Base-by-base conservation (phyloP, 2,888 invertebrate genomes). In the Cheilosia vernalis region DNA sequence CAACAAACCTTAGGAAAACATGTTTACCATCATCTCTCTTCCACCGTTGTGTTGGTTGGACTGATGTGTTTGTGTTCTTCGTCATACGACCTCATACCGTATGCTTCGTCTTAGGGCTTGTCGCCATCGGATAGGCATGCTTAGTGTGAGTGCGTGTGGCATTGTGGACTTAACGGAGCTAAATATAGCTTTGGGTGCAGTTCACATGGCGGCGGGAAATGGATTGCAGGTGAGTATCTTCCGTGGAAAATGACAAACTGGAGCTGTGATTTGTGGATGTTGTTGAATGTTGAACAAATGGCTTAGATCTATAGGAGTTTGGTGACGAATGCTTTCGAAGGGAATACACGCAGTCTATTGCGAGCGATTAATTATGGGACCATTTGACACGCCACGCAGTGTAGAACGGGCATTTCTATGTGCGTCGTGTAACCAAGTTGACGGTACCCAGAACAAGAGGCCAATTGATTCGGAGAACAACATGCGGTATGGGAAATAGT, bases 161-260 rank as follows among this genome's bases (percentile, higher is more conserved):
- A 66, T 58, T 37, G 33, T n/a, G 6, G 2, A 9, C 64, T 51
- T 37, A 19, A 27, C 33, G 37, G 9, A 30, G 24, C 80, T 61
- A 76, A 80, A 85, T 78, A 77, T 85, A 85, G 51, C 66, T 66
- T 63, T 76, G 51, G 85, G 67, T 72, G 80, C 76, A 80, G 72
- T 72, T 42, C 33, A 42, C 58, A 17, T 66, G 51, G 80, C 33
- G 51, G 27, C 30, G 76, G 44, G 66, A 76, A 70, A 70, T 63
- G 61, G 27, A 63, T 67, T 60, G 72, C 80, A 72, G 76, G 70
- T 76, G 80, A 80, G 74, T 64, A 58, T 70, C 70, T 72, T 72
- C 67, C 17, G 51, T 60, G 42, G 63, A 64, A 85, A 80, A 47
- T 76, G 66, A 72, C 80, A 85, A 80, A 70, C 69, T 66, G 79